Conservation (phyloP, 2,797 vertebrate species). For the Poeciliopsis gracilis region DNA sequence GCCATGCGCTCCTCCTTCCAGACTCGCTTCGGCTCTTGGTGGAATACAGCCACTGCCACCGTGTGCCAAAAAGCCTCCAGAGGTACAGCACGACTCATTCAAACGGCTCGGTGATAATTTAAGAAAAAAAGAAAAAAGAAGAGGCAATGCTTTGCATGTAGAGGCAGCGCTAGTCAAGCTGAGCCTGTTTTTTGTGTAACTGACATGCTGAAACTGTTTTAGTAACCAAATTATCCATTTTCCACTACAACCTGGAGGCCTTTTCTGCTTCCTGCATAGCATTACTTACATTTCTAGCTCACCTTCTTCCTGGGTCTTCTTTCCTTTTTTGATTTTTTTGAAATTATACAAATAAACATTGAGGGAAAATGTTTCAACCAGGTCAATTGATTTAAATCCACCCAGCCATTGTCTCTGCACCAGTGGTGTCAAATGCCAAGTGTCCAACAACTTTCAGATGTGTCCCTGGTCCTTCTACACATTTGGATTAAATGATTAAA, state of each 20-base stretch:
- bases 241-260: not conserved
- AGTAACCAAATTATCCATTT: not conserved
- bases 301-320: not conserved
- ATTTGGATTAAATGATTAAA: too few relatives aligned
- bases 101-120: constrained; percentile 9
- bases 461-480: too few relatives aligned
- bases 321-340: not conserved
- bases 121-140: not conserved
- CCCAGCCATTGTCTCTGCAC: not conserved
- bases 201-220: not conserved
- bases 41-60: not conserved
- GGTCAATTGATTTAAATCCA: not conserved
- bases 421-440: too few relatives aligned
- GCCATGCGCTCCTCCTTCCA: not conserved
- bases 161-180: not conserved
- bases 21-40: constrained; percentile 1
- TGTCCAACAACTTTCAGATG: too few relatives aligned
- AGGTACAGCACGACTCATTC: constrained; percentile 9
- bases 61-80: constrained; percentile 5
- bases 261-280: not conserved
- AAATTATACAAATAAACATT: not conserved
- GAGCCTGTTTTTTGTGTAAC: not conserved
- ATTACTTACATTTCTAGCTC: not conserved
- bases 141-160: constrained; percentile 3
- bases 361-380: not conserved